A percentile compares a stretch with the other conserved stretches of the same genome.
Evolutionary conservation across 2,888 invertebrate species (phyloP).

Genomic region (Eupithecia insigniata): DNA sequence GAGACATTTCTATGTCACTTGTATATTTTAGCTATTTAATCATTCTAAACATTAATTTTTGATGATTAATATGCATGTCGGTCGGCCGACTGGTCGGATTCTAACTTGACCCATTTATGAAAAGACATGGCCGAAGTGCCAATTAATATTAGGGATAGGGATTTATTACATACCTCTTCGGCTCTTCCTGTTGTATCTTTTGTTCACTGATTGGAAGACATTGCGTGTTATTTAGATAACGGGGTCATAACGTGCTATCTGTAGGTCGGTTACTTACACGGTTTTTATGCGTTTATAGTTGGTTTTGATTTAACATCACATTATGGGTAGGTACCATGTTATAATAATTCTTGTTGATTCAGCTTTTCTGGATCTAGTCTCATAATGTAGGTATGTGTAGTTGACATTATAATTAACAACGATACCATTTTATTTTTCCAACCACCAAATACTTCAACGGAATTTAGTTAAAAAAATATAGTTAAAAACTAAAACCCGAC

Average conservation of each 20-base stretch:
- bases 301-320: background rate
- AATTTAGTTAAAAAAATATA: no score
- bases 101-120: conserved; percentile 13
- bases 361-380: background rate
- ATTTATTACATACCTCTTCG: conserved; percentile 36
- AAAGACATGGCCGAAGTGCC: conserved; percentile 1
- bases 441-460: background rate
- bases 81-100: conserved; percentile 1
- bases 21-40: conserved; percentile 22
- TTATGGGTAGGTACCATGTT: background rate
- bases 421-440: background rate
- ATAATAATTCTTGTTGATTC: background rate
- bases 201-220: conserved; percentile 57
- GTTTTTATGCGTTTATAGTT: conserved; percentile 42
- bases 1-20: conserved; percentile 29
- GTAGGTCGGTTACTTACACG: conserved; percentile 51
- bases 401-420: background rate
- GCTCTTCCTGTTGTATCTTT: conserved; percentile 53
- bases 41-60: conserved; percentile 26
- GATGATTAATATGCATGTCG: conserved; percentile 14
- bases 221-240: conserved; percentile 66
- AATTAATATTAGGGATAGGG: conserved; percentile 24
- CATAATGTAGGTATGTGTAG: background rate
- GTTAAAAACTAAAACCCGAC: no score
- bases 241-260: conserved; percentile 65